Percentiles rank a stretch among this genome's conserved stretches.
These are phyloP conservation scores for Drosophila pseudoobscura DNA, from an alignment of 1,140 invertebrate genomes.

Conservation along the genomic window DNA sequence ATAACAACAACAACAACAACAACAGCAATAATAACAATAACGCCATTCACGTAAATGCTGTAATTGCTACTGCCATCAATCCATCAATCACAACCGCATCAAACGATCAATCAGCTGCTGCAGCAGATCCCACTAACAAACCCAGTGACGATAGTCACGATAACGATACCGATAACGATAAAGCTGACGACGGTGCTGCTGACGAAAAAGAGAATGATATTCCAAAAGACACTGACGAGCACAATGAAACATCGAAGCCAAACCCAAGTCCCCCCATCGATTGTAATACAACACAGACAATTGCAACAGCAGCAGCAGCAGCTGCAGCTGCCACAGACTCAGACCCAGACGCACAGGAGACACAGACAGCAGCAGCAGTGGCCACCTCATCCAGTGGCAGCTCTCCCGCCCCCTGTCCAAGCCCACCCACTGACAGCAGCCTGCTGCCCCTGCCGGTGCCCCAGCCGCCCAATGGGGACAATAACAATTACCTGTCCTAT, in stretches of 20 bases:
- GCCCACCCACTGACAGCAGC: not conserved
- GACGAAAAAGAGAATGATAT: slow-evolving; percentile 15
- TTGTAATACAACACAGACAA: slow-evolving; percentile 78
- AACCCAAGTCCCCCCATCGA: slow-evolving; percentile 49
- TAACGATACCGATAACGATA: slow-evolving; percentile 15
- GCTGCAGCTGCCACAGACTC: slow-evolving; percentile 26
- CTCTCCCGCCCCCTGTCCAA: slow-evolving; percentile 23
- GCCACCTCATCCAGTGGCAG: slow-evolving; percentile 47
- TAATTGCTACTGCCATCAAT: slow-evolving; percentile 62
- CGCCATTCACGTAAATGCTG: slow-evolving; percentile 58
- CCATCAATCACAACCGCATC: slow-evolving; percentile 49
- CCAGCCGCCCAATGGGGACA: slow-evolving; percentile 31
- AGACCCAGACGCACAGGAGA: not conserved
- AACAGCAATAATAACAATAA: slow-evolving; percentile 58
- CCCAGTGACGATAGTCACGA: not conserved
- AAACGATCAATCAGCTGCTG: slow-evolving; percentile 21
- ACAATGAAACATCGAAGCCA: slow-evolving; percentile 13
- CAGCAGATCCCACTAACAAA: slow-evolving; percentile 27
- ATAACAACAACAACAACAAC: slow-evolving; percentile 48
- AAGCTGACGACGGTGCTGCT: slow-evolving; percentile 15
- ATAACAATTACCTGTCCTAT: slow-evolving; percentile 72
- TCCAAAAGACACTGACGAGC: slow-evolving; percentile 40
- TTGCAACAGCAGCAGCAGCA: slow-evolving; percentile 42
- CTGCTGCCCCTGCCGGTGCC: slow-evolving; percentile 44
- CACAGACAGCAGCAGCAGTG: slow-evolving; percentile 26